phyloP scores from a whole-genome alignment of 2,113 vertebrate species.

The Petrocephalus microphthalmus region DNA sequence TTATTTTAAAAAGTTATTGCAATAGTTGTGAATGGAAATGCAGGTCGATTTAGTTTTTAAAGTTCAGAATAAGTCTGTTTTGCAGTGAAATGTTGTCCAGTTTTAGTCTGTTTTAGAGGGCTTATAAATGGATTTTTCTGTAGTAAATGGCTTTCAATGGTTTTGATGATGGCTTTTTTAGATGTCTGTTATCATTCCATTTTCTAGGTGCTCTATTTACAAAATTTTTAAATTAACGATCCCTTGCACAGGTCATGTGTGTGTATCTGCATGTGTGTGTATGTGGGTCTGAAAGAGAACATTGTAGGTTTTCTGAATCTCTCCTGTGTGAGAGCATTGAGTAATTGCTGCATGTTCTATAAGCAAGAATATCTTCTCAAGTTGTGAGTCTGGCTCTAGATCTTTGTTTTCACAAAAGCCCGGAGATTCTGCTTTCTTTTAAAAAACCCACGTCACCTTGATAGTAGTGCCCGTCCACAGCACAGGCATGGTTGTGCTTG shows the following conservation, averaged over 20 bases:
- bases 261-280: background rate
- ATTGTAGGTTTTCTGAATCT: background rate
- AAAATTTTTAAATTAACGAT: background rate
- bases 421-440: background rate
- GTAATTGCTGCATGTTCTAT: background rate
- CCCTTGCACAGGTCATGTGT: background rate
- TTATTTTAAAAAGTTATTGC: too few species aligned
- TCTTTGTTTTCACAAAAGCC: background rate
- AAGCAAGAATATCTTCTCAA: background rate
- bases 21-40: background rate
- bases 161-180: background rate
- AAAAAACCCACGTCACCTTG: background rate
- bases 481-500: background rate
- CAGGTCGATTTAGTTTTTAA: background rate
- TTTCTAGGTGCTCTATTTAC: background rate
- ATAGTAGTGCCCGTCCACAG: background rate
- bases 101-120: background rate
- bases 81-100: background rate
- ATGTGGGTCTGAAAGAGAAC: background rate
- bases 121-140: background rate
- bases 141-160: background rate
- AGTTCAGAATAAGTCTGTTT: background rate
- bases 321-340: background rate
- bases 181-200: background rate
- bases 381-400: background rate